Evolutionary conservation across 2,113 vertebrate genomes (phyloP).

Genomic region (Upupa epops): DNA sequence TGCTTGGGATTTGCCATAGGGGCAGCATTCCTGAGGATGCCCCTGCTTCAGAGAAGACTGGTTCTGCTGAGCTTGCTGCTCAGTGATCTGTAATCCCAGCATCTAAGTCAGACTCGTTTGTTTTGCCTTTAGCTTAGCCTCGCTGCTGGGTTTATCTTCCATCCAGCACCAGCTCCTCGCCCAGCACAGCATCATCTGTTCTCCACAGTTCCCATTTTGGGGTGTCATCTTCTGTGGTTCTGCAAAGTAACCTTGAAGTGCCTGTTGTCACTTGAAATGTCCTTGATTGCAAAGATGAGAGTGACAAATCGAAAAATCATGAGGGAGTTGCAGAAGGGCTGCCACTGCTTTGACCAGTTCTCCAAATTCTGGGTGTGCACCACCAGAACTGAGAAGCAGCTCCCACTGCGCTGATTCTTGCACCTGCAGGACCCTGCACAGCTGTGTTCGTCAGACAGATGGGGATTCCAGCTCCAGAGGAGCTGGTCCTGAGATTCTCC

Average conservation of each 20-base stretch:
- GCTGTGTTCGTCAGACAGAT: neutral
- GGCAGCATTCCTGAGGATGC: neutral
- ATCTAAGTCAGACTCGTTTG: neutral
- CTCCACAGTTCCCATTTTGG: neutral
- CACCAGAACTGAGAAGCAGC: fast-evolving
- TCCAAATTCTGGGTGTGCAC: neutral
- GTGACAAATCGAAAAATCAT: neutral
- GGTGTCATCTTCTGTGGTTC: neutral
- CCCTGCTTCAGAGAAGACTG: neutral
- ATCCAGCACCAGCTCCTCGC: too few relatives aligned
- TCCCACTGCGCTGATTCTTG: neutral
- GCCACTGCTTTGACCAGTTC: neutral
- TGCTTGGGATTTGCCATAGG: fast-evolving
- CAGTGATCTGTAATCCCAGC: neutral
- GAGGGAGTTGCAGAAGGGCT: neutral
- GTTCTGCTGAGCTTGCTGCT: neutral
- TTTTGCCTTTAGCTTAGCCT: neutral
- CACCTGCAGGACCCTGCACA: neutral
- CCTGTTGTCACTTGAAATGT: constrained; percentile 4
- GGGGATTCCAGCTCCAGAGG: too few relatives aligned
- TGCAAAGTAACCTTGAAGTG: neutral
- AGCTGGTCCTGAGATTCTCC: neutral
- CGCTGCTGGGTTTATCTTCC: too few relatives aligned
- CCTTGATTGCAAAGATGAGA: neutral
- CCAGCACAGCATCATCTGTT: neutral